These are phyloP conservation scores for Entelurus aequoreus DNA, from an alignment of 2,113 vertebrate genomes.

Conservation along the genomic window DNA sequence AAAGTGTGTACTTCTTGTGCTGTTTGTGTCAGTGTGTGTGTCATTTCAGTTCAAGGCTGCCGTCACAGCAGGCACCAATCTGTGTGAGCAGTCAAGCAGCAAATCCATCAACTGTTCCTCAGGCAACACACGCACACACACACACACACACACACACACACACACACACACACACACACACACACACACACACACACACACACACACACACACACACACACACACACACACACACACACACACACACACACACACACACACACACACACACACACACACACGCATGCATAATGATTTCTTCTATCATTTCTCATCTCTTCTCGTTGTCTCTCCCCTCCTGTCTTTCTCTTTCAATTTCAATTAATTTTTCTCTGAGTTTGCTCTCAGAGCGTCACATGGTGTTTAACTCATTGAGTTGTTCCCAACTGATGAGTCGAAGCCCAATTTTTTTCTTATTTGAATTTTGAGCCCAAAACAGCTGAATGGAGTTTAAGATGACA, in stretches of 20 bases:
- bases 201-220: constrained; percentile 20
- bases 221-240: constrained; percentile 1
- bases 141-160: constrained; percentile 15
- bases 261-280: constrained; percentile 18
- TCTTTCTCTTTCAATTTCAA: constrained; percentile 44
- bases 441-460: neutral
- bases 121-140: constrained; percentile 39
- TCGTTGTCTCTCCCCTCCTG: constrained; percentile 17
- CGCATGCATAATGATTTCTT: constrained; percentile 25
- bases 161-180: constrained; percentile 18
- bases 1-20: constrained; percentile 44
- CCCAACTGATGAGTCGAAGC: neutral
- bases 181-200: constrained; percentile 19
- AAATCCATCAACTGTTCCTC: constrained; percentile 69
- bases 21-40: constrained; percentile 21
- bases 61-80: constrained; percentile 68
- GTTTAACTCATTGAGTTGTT: constrained; percentile 8
- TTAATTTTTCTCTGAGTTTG: constrained; percentile 44
- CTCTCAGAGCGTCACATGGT: constrained; percentile 33
- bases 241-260: constrained; percentile 3
- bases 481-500: neutral
- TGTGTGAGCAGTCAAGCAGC: constrained; percentile 68
- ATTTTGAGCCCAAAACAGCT: neutral
- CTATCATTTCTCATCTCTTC: constrained; percentile 52
- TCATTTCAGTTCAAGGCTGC: constrained; percentile 64